Evolutionary conservation across 2,113 vertebrate species (phyloP).

Genomic region (Urocynchramus pylzowi): DNA sequence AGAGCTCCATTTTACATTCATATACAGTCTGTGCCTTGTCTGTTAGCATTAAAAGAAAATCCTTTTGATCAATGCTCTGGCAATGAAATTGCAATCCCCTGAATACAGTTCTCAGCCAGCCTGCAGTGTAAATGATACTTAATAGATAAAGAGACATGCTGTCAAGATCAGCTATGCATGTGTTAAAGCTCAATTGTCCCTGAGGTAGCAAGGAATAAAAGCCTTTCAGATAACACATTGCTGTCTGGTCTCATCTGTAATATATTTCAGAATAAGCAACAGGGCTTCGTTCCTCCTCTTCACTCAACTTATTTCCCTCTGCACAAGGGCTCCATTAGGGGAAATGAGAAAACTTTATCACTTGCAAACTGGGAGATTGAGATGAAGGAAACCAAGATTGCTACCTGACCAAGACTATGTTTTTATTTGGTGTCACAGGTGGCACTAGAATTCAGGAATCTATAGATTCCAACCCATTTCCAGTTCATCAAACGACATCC

Average conservation of each 20-base stretch:
- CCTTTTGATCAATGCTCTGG: slow-evolving; percentile 19
- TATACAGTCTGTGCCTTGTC: background rate
- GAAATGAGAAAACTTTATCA: background rate
- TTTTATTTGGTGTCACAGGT: background rate
- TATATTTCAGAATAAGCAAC: background rate
- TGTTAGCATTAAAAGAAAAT: slow-evolving; percentile 28
- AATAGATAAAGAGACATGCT: background rate
- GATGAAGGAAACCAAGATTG: background rate
- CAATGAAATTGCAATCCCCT: background rate
- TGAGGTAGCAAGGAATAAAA: slow-evolving; percentile 4
- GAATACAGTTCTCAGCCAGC: background rate
- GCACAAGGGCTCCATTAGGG: background rate
- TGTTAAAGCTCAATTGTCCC: slow-evolving; percentile 10
- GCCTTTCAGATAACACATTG: background rate
- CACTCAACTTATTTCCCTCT: background rate
- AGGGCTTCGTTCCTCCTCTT: background rate
- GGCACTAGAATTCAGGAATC: background rate
- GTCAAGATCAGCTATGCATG: background rate
- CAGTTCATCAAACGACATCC: fast-evolving
- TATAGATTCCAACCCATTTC: background rate
- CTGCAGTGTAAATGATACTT: slow-evolving; percentile 14
- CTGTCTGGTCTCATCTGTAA: background rate
- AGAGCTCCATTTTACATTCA: background rate
- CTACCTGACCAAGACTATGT: background rate
- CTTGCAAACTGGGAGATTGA: background rate